Percentiles rank a stretch among this genome's conserved stretches.
Conservation (phyloP, 30 jellyfish, hydroid and myxozoan genomes). For the Aurelia sp. region DNA sequence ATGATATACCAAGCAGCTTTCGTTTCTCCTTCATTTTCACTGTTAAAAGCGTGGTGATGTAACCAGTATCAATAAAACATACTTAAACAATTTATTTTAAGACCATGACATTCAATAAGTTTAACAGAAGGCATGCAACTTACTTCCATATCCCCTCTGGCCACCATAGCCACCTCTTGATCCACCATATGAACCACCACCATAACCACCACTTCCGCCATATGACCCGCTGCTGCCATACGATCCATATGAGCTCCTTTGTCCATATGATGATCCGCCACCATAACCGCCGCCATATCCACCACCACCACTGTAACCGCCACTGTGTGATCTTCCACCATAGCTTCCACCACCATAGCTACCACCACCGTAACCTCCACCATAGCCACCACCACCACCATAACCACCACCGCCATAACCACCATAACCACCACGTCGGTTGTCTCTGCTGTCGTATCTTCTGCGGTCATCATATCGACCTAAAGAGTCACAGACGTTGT, state of each 20-base stretch:
- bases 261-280: conserved; percentile 59
- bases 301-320: conserved; percentile 73
- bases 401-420: conserved; percentile 27
- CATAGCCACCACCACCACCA: conserved; percentile 15
- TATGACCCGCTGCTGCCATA: background rate
- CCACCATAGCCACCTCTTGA: conserved; percentile 5
- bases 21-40: no score
- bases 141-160: conserved; percentile 16
- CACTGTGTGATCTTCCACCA: conserved; percentile 78
- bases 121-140: background rate
- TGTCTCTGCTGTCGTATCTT: conserved; percentile 45
- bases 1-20: no score
- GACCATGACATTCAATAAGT: no score
- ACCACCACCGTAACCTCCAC: conserved; percentile 53
- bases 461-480: conserved; percentile 58
- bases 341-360: conserved; percentile 62
- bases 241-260: conserved; percentile 6
- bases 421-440: conserved; percentile 72
- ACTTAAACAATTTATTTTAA: no score
- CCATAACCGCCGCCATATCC: conserved; percentile 59
- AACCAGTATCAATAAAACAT: no score
- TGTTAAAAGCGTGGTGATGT: no score
- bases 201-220: background rate
- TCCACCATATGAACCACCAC: conserved; percentile 40
- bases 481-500: background rate